Base-by-base conservation (phyloP, 2,888 invertebrate species). In the Antheraea yamamai region DNA sequence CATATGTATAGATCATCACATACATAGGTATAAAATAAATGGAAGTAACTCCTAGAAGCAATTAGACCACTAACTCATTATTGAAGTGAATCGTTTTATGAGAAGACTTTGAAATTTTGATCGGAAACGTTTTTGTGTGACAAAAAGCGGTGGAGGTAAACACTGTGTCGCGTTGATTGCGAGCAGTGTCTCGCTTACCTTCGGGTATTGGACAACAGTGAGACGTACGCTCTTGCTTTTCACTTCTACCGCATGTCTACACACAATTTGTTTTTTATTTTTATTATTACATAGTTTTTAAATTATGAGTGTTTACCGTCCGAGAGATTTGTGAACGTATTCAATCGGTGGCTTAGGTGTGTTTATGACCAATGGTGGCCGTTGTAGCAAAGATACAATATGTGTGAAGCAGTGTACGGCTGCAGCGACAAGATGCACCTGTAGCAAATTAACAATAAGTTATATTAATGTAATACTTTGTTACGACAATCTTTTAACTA, bases 381-480 rank as follows among this genome's bases (percentile, higher is more conserved):
- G 84, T 61, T 81, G 79, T 30, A 91, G 76, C 72, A 93, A 76
- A 23, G 83, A 79, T 16, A 83, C 35, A 2, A 92, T 80, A 78
- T 94, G 94, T 4, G 79, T 81, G 58, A 92, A 78, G 73, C 91
- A 89, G 77, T 94, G 94, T 23, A 89, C 51, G 0, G 92, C 87
- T 0, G 86, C 81, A 7, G 86, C 84, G 7, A 92, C 84, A 14
- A 87, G 77, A 73, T 86, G 84, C 1, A 93, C 85, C 94, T 94
- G 80, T 4, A 76, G 1, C 26, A 30, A 30, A 76, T 73, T 66
- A 77, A 30, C 70, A 66, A 55, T 8, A 73, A 47, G 20, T 55
- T 35, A 51, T 47, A 18, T 72, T 76, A 66, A 1, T 6, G 2
- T 61, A 61, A 61, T 12, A 61, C 47, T 61, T 23, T 23, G n/a